Conservation (phyloP, 2,888 invertebrate genomes). For the Gymnoscelis rufifasciata region DNA sequence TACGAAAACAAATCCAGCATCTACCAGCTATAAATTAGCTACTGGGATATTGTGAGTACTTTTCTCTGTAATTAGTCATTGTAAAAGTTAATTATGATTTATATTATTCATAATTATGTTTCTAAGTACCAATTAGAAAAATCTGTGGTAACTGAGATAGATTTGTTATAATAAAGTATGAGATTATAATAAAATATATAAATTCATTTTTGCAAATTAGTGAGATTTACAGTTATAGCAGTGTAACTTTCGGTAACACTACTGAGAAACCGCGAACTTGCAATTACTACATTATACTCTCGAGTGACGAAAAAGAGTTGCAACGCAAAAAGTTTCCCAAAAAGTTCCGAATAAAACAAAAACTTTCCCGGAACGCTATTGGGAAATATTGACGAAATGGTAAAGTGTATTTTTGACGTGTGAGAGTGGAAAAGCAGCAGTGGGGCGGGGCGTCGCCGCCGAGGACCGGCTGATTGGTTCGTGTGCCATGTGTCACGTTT, state of each 20-base stretch:
- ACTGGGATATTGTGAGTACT: constrained; percentile 65
- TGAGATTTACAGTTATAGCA: not conserved
- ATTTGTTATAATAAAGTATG: too few relatives aligned
- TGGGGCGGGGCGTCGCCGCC: constrained; percentile 65
- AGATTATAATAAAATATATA: too few relatives aligned
- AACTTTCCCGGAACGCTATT: constrained; percentile 21
- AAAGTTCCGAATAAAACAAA: constrained; percentile 29
- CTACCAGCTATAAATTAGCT: constrained; percentile 43
- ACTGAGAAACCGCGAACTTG: not conserved
- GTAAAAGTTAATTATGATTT: not conserved
- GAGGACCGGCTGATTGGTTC: constrained; percentile 74
- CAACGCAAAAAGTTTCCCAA: constrained; percentile 17
- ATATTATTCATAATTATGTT: too few relatives aligned
- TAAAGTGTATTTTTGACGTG: constrained; percentile 62
- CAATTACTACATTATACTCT: constrained; percentile 8
- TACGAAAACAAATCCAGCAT: constrained; percentile 70
- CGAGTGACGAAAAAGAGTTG: not conserved
- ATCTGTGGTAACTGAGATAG: too few relatives aligned
- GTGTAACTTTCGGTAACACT: not conserved
- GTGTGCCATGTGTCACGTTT: constrained; percentile 65
- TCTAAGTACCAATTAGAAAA: too few relatives aligned
- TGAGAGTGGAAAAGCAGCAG: constrained; percentile 64
- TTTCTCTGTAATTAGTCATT: constrained; percentile 6
- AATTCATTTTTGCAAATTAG: not conserved
- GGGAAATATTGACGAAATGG: constrained; percentile 46